These are phyloP conservation scores for Drosophila falleni DNA, from an alignment of 2,888 invertebrate species.

Conservation along the genomic window DNA sequence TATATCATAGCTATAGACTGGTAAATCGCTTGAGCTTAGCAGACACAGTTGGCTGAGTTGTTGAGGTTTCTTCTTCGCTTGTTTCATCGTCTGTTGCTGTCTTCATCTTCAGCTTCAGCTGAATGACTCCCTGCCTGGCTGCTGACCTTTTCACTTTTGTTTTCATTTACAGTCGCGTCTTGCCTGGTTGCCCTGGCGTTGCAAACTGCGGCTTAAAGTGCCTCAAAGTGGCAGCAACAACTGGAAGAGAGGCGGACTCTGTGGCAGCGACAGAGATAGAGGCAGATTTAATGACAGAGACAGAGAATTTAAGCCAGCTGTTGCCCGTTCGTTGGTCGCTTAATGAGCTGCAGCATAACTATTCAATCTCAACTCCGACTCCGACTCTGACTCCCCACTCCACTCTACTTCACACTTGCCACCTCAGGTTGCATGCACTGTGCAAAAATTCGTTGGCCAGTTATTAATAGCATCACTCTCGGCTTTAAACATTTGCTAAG, in stretches of 20 bases:
- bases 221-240: slow-evolving; percentile 36
- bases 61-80: slow-evolving; percentile 40
- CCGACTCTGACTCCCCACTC: slow-evolving; percentile 9
- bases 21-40: slow-evolving; percentile 63
- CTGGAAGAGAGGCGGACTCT: not conserved
- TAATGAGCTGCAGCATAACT: slow-evolving; percentile 71
- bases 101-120: slow-evolving; percentile 12
- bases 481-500: slow-evolving; percentile 58
- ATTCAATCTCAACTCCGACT: slow-evolving; percentile 46
- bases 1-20: slow-evolving; percentile 24
- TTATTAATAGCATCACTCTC: slow-evolving; percentile 65
- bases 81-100: slow-evolving; percentile 11
- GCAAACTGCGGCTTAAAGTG: slow-evolving; percentile 41
- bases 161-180: slow-evolving; percentile 63
- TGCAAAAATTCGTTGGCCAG: slow-evolving; percentile 57
- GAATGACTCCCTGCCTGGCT: slow-evolving; percentile 57
- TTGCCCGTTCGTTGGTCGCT: slow-evolving; percentile 66
- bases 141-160: slow-evolving; percentile 80
- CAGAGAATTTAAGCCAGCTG: slow-evolving; percentile 30
- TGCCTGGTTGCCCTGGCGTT: slow-evolving; percentile 39
- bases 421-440: slow-evolving; percentile 45
- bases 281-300: not conserved
- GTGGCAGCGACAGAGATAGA: not conserved
- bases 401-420: not conserved
- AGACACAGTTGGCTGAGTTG: slow-evolving; percentile 73